These are phyloP conservation scores for Octopus sinensis DNA, from an alignment of 1,140 invertebrate genomes.

Conservation along the genomic window DNA sequence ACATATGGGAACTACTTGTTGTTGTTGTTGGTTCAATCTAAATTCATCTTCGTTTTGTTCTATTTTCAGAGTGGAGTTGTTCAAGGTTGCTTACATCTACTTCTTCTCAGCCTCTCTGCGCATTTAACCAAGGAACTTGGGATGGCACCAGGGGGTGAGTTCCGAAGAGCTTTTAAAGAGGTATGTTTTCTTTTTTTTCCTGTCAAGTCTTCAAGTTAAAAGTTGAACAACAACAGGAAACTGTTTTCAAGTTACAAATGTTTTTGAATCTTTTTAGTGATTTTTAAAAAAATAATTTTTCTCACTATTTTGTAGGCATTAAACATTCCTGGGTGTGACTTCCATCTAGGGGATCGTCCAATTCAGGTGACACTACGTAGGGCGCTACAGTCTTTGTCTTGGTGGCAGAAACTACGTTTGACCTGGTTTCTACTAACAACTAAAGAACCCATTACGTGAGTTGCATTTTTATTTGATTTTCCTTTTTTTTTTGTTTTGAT, in stretches of 20 bases:
- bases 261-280: neutral
- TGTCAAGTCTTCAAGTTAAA: neutral
- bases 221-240: neutral
- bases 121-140: slow-evolving; percentile 89
- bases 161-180: slow-evolving; percentile 84
- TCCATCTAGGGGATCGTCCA: slow-evolving; percentile 87
- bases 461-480: neutral
- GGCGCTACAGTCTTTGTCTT: slow-evolving; percentile 75
- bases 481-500: too few relatives aligned
- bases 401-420: slow-evolving; percentile 84
- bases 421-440: slow-evolving; percentile 77
- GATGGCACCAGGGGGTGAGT: slow-evolving; percentile 96
- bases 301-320: slow-evolving; percentile 64
- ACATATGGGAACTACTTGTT: neutral
- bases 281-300: neutral
- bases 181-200: slow-evolving; percentile 57
- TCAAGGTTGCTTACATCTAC: slow-evolving; percentile 86
- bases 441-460: slow-evolving; percentile 75
- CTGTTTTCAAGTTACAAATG: neutral
- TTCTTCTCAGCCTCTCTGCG: slow-evolving; percentile 87
- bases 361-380: slow-evolving; percentile 85
- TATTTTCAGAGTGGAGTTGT: slow-evolving; percentile 64
- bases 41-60: neutral
- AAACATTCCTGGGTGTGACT: slow-evolving; percentile 75
- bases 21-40: neutral